Evolutionary conservation across 1,140 invertebrate species (phyloP), one percentile per base, ranked within the genome.

Genomic region (Probaryconus sp.): DNA sequence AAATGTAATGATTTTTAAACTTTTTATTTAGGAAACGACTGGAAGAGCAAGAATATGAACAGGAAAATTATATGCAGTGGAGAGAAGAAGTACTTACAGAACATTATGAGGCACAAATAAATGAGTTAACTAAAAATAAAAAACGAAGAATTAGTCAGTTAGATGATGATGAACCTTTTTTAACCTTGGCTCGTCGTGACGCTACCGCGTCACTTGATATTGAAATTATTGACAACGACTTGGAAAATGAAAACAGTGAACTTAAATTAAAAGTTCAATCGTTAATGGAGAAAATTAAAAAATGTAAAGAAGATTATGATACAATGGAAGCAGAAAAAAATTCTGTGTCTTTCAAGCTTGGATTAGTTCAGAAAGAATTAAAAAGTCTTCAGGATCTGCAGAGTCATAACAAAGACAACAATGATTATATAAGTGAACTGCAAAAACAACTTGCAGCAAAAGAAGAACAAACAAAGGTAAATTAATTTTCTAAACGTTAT

Each of bases 21-120:
- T 35, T 5, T 37, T 56, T n/a, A n/a, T 58, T 24, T 42, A 82
- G 79, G 43, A 75, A 81, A 69, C 80, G 78, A 18, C 68, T 87
- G n/a, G 53, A 70, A 33, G 75, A 85, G 20, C 75, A 85, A 3
- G 83, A 87, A 73, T 70, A 60, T 3, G 76, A 81, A 40, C 79
- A 83, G 18, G 84, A 87, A 55, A 81, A 85, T 65, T 45, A 80
- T 2, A 31, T 81, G 1, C 77, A 85, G 33, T 82, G 80, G 77
- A 68, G 79, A 6, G 51, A 87, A n/a, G 61, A 80, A 30, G 70
- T 51, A n/a, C 47, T 85, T 3, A 75, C 82, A 60, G 60, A 69
- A 5, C 81, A 79, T 76, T 88, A 85, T 17, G 74, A 84, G 21
- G 43, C 81, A 48, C 76, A 87, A 64, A 26, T 86, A 2, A 58